Evolutionary conservation across 1,140 invertebrate genomes (phyloP), one percentile per base, ranked within the genome.

Genomic region (Drosophila azteca): DNA sequence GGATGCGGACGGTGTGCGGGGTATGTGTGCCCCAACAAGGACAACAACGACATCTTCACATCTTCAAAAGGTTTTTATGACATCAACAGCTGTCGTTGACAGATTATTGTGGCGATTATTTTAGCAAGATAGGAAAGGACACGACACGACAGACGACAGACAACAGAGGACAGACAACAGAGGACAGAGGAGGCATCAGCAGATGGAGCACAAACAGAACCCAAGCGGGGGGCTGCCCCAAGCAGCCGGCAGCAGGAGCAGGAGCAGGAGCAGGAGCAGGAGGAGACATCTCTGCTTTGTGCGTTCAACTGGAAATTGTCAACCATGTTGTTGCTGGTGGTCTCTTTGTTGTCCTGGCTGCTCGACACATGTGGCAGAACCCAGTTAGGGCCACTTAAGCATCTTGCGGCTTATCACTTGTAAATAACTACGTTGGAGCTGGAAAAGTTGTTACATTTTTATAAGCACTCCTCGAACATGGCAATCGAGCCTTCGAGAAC

Each of bases 71-170:
- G 85, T 88, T 89, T 90, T 90, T 85, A 91, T 90, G 90, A 91
- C 90, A 91, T 90, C 82, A 90, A 87, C 90, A 91, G 85, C 82
- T 91, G 90, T 90, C 83, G 90, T 84, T 91, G 90, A 91, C 90
- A 90, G 90, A 90, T 91, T 91, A 91, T 91, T 91, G 90, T 77
- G 83, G 83, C 83, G 83, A 88, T 88, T 88, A 88, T 88, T 88
- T 87, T 73, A 73, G 83, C 79, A 55, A 50, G 59, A 59, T 60
- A 69, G 35, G 11, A 39, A 39, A 39, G 35, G 64, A 48, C 44
- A 71, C 41, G 22, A n/a, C n/a, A n/a, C n/a, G n/a, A n/a, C n/a
- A n/a, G n/a, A n/a, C n/a, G n/a, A 20, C 17, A 20, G 17, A 20
- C 17, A 1, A 20, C 44, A 73, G 53, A 51, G 41, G 57, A 55